phyloP scores from a whole-genome alignment of 1,140 invertebrate genomes.

The Marisa cornuarietis region DNA sequence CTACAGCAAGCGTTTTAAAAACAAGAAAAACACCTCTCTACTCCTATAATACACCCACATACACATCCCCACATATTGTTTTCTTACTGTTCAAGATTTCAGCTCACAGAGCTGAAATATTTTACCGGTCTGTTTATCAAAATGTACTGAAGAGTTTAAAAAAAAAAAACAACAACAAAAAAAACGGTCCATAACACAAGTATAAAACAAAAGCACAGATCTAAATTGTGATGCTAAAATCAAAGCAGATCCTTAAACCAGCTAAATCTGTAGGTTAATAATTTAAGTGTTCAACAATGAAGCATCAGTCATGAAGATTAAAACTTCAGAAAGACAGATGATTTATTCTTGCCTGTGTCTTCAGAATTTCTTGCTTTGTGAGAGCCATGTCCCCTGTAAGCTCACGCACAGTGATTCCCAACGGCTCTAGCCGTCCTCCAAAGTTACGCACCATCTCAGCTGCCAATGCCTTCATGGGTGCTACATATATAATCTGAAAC shows the following conservation, averaged over 20 bases:
- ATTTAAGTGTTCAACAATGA: neutral
- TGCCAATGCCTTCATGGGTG: conserved; percentile 99
- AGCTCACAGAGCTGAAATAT: too few relatives aligned
- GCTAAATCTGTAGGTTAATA: neutral
- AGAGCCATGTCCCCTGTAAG: conserved; percentile 98
- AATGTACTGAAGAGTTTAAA: too few relatives aligned
- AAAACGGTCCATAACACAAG: too few relatives aligned
- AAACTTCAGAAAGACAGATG: neutral
- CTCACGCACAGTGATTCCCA: conserved; percentile 89
- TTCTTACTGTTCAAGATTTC: too few relatives aligned
- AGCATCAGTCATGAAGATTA: too few relatives aligned
- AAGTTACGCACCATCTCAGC: conserved; percentile 98
- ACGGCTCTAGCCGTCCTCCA: conserved; percentile 77
- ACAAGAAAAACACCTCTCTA: too few relatives aligned
- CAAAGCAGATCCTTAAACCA: neutral
- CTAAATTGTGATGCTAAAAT: neutral
- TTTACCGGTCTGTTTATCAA: too few relatives aligned
- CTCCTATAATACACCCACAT: too few relatives aligned
- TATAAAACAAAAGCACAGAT: too few relatives aligned
- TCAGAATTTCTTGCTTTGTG: conserved; percentile 91
- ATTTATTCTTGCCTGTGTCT: conserved; percentile 78
- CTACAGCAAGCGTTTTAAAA: too few relatives aligned
- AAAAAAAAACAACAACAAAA: too few relatives aligned
- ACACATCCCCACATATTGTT: too few relatives aligned
- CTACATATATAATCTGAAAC: conserved; percentile 93